Conservation (phyloP, 2,888 invertebrate species). For the Noctua fimbriata region DNA sequence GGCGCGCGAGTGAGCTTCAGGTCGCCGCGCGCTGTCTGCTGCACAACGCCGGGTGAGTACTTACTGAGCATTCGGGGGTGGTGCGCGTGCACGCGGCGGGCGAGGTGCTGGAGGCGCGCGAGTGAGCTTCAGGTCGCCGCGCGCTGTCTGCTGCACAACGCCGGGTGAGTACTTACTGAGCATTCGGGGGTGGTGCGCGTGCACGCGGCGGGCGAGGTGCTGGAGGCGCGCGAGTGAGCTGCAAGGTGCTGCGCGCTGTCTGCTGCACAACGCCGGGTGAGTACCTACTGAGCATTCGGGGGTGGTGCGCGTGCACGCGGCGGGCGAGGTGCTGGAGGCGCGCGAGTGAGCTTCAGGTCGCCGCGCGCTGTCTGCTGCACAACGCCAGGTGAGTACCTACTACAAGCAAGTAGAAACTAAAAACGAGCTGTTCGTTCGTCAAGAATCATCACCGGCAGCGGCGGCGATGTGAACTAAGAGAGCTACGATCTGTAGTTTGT, state of each 20-base stretch:
- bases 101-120: conserved; percentile 50
- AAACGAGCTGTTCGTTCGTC: neutral
- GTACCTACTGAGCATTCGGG: conserved; percentile 3
- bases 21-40: conserved; percentile 55
- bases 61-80: conserved; percentile 6
- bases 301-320: conserved; percentile 53
- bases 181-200: neutral
- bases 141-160: conserved; percentile 60
- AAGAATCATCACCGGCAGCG: neutral
- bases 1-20: conserved; percentile 56
- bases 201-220: conserved; percentile 58
- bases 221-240: conserved; percentile 54
- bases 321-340: conserved; percentile 43
- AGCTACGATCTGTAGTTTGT: too few species aligned
- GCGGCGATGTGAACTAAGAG: too few species aligned
- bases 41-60: conserved; percentile 65
- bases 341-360: conserved; percentile 59
- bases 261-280: conserved; percentile 67
- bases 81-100: conserved; percentile 50
- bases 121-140: conserved; percentile 59
- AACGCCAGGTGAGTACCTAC: conserved; percentile 61
- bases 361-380: conserved; percentile 54
- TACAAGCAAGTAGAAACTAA: neutral
- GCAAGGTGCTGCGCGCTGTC: conserved; percentile 53
- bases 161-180: conserved; percentile 64